Percentiles rank a stretch among this genome's conserved stretches.
These are phyloP conservation scores for Apogon talboti DNA, from an alignment of 2,797 vertebrate species.

Conservation along the genomic window DNA sequence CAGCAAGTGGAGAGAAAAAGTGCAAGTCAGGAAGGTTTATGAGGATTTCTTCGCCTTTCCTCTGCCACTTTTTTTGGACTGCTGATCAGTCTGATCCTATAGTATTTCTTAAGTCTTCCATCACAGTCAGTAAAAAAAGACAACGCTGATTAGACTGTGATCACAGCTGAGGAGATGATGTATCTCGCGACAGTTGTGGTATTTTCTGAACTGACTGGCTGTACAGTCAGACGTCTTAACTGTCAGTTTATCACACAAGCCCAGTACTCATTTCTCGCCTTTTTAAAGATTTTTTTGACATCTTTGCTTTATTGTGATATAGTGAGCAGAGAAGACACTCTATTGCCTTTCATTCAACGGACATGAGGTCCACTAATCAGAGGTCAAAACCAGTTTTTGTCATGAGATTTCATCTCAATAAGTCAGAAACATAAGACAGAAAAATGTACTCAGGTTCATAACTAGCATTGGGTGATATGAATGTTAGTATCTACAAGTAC, in stretches of 20 bases:
- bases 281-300: too few relatives aligned
- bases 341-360: too few relatives aligned
- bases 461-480: too few relatives aligned
- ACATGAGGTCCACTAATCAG: too few relatives aligned
- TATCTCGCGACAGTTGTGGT: conserved; percentile 10
- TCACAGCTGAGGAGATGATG: conserved; percentile 24
- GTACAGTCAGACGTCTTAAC: conserved; percentile 1
- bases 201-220: conserved; percentile 8
- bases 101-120: conserved; percentile 32
- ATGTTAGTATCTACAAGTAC: too few relatives aligned
- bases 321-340: too few relatives aligned
- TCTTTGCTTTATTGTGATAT: too few relatives aligned
- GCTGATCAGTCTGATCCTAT: neutral
- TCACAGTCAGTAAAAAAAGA: conserved; percentile 20
- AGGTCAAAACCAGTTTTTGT: too few relatives aligned
- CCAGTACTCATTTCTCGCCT: neutral
- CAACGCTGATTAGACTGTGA: conserved; percentile 34
- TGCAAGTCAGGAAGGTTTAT: conserved; percentile 57
- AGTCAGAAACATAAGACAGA: too few relatives aligned
- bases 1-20: conserved; percentile 40
- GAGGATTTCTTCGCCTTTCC: conserved; percentile 28
- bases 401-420: too few relatives aligned
- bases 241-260: neutral
- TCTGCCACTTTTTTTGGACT: conserved; percentile 33
- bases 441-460: too few relatives aligned